Conservation (phyloP, 1,140 invertebrate genomes). For the Drosophila aff. region DNA sequence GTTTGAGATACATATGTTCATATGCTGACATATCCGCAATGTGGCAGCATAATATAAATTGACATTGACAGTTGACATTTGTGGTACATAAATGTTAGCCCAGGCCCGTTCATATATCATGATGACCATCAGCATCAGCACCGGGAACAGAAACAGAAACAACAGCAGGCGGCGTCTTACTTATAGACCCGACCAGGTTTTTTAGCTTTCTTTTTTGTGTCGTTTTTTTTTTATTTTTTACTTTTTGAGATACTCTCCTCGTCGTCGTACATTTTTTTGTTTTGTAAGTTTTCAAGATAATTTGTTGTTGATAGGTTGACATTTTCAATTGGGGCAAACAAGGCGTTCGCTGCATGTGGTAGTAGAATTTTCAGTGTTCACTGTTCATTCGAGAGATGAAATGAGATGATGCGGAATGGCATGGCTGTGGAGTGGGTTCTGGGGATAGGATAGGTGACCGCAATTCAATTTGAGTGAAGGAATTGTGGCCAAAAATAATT, state of each 20-base stretch:
- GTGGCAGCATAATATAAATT: constrained; percentile 82
- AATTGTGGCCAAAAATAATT: constrained; percentile 53
- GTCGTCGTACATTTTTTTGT: constrained; percentile 40
- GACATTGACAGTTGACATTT: constrained; percentile 82
- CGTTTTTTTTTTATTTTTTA: constrained; percentile 44
- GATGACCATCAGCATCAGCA: constrained; percentile 49
- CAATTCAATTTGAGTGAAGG: constrained; percentile 58
- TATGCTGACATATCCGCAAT: constrained; percentile 80
- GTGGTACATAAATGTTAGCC: constrained; percentile 82
- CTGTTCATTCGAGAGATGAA: constrained; percentile 38
- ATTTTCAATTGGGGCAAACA: constrained; percentile 77
- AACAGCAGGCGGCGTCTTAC: constrained; percentile 77
- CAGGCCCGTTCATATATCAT: constrained; percentile 76
- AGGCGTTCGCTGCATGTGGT: constrained; percentile 67
- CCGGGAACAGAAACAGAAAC: constrained; percentile 42
- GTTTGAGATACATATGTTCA: constrained; percentile 78
- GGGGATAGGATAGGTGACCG: constrained; percentile 43
- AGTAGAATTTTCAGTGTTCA: constrained; percentile 32
- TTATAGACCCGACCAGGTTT: constrained; percentile 69
- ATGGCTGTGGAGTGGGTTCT: constrained; percentile 8
- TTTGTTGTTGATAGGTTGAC: constrained; percentile 80
- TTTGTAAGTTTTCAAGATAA: constrained; percentile 74
- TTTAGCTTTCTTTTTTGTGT: constrained; percentile 67
- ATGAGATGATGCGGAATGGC: constrained; percentile 43
- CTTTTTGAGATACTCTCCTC: constrained; percentile 26